Conservation (phyloP, 1,140 invertebrate species). For the Papilio glaucus region DNA sequence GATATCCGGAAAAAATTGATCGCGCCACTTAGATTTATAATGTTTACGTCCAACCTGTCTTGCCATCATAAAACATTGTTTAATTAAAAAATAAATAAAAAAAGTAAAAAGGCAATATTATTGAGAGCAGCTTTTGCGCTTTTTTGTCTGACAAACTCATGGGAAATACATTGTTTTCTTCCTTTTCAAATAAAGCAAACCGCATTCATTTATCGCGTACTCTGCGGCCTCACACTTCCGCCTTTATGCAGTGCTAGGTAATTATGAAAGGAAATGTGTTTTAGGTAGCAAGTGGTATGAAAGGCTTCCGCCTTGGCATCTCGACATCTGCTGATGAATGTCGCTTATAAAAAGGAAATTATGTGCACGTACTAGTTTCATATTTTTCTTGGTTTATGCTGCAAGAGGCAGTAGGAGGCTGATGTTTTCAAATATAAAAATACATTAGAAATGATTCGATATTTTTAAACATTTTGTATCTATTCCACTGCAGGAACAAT, state of each 20-base stretch:
- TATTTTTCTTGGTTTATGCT: neutral
- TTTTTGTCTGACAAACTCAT: neutral
- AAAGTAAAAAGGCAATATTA: too few relatives aligned
- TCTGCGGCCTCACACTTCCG: neutral
- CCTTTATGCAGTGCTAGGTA: neutral
- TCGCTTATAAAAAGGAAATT: slow-evolving; percentile 20
- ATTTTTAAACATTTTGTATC: too few relatives aligned
- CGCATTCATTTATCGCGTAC: neutral
- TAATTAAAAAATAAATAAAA: too few relatives aligned
- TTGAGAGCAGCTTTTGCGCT: neutral
- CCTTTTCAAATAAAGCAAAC: neutral
- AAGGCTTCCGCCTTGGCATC: neutral
- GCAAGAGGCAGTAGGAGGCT: too few relatives aligned
- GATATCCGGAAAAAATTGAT: too few relatives aligned
- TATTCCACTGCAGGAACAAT: too few relatives aligned
- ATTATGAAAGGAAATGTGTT: slow-evolving; percentile 26
- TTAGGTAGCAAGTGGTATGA: slow-evolving; percentile 12
- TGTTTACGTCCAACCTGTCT: too few relatives aligned
- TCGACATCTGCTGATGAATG: neutral
- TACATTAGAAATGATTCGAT: too few relatives aligned
- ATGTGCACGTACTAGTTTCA: neutral
- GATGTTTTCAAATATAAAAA: too few relatives aligned
- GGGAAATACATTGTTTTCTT: neutral
- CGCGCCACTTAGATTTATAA: too few relatives aligned
- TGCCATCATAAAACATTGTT: too few relatives aligned